Evolutionary conservation across 2,113 vertebrate species (phyloP), one percentile per base, ranked within the genome.

Genomic region (Mormyrus lacerda): DNA sequence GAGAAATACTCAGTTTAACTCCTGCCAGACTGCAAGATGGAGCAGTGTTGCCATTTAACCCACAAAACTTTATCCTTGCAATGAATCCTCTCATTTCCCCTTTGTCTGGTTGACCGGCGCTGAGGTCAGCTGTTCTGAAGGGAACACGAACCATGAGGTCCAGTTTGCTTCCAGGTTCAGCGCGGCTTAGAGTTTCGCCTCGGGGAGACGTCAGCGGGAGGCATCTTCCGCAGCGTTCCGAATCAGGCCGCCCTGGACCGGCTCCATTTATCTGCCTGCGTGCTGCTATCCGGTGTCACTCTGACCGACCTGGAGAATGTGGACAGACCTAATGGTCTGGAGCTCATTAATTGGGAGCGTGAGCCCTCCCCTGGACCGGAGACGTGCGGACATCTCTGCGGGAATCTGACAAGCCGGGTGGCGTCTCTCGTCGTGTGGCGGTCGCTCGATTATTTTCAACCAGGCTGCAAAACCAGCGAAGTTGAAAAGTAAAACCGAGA

Each of bases 151-250:
- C 91, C 95, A 94, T 95, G 95, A 96, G 89, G 91, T 92, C 91
- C 89, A 92, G 93, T 97, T 95, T 96, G 93, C 96, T 96, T 96
- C 94, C 96, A 96, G 91, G 93, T 94, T 96, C 93, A 94, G 93
- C 91, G 90, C 89, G 91, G 94, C 90, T 95, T 93, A 92, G 93
- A 91, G 89, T 93, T 19, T 10, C 47, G 47, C 45, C 15, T 82
- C 3, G 42, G 8, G 27, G 42, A 45, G 45, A 94, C n/a, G 93
- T 94, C 94, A 93, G 93, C 91, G 93, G 94, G 92, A 91, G 92
- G 95, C 95, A 96, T 97, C 96, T 96, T 96, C 91, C 92, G 92
- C 91, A 89, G 91, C 91, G 95, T 93, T 96, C 93, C 94, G 93
- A 96, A 95, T 95, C 94, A 94, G 96, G 94, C 91, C 94, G 93